Evolutionary conservation across 2,888 invertebrate species (phyloP).

Genomic region (Drosophila yooni): DNA sequence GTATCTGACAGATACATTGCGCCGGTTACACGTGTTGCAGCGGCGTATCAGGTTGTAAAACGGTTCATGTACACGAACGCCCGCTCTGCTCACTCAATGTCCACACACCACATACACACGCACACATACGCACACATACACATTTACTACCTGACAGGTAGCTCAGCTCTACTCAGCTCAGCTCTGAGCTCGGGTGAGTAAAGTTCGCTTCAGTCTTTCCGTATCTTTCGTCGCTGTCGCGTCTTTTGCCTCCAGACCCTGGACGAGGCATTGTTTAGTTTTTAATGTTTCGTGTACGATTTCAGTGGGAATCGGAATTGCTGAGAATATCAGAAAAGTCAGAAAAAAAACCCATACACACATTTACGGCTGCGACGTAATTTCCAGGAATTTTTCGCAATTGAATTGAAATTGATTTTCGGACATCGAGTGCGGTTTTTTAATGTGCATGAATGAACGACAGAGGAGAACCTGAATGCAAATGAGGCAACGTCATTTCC

Average conservation of each 20-base stretch:
- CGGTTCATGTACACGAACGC: conserved; percentile 50
- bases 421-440: conserved; percentile 39
- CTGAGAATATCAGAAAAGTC: conserved; percentile 50
- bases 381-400: conserved; percentile 73
- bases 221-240: conserved; percentile 72
- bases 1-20: conserved; percentile 63
- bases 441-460: conserved; percentile 33
- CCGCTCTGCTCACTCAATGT: conserved; percentile 40
- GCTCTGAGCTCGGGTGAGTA: conserved; percentile 28
- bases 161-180: conserved; percentile 12
- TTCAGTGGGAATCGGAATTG: conserved; percentile 51
- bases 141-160: conserved; percentile 46
- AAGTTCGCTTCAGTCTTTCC: conserved; percentile 60
- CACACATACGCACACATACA: conserved; percentile 4
- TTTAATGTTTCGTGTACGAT: conserved; percentile 41
- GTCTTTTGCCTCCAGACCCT: conserved; percentile 33
- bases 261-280: conserved; percentile 42
- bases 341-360: conserved; percentile 11
- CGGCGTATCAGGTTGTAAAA: conserved; percentile 32
- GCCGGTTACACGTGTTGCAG: conserved; percentile 69
- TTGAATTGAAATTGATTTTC: conserved; percentile 77
- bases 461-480: conserved; percentile 49
- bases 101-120: conserved; percentile 7
- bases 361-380: conserved; percentile 50
- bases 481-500: conserved; percentile 51